A percentile compares a stretch with the other conserved stretches of the same genome.
phyloP scores from a whole-genome alignment of 1,140 invertebrate species.

The Mactra quadrangularis region DNA sequence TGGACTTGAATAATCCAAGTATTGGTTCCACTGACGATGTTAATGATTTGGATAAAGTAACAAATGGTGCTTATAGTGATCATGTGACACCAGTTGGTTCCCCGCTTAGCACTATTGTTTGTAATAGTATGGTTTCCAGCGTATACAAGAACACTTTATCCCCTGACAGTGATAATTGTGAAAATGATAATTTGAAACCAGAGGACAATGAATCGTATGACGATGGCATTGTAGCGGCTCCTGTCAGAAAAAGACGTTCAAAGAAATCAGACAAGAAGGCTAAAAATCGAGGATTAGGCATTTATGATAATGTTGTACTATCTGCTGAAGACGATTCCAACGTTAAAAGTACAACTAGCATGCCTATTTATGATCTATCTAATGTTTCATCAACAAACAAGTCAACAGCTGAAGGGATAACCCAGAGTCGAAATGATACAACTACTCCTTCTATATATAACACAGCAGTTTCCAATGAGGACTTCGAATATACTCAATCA shows the following conservation, averaged over 20 bases:
- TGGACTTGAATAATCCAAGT: background rate
- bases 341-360: background rate
- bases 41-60: conserved; percentile 5
- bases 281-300: conserved; percentile 28
- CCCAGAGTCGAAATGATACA: background rate
- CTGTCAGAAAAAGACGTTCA: background rate
- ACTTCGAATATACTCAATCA: background rate
- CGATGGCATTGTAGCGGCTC: conserved; percentile 49
- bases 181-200: conserved; percentile 1
- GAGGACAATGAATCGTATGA: background rate
- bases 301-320: conserved; percentile 34
- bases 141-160: conserved; percentile 76
- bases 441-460: conserved; percentile 20
- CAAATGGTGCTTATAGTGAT: conserved; percentile 11
- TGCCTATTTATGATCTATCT: conserved; percentile 1
- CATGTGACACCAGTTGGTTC: conserved; percentile 71
- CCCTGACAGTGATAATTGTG: conserved; percentile 28
- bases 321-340: background rate
- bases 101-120: conserved; percentile 75
- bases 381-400: background rate
- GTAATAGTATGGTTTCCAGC: conserved; percentile 80
- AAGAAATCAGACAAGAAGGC: conserved; percentile 16
- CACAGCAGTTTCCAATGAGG: background rate
- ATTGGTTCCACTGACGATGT: conserved; percentile 5
- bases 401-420: background rate